Evolutionary conservation across 1,140 invertebrate genomes (phyloP).

Genomic region (Cardiocondyla obscurior): DNA sequence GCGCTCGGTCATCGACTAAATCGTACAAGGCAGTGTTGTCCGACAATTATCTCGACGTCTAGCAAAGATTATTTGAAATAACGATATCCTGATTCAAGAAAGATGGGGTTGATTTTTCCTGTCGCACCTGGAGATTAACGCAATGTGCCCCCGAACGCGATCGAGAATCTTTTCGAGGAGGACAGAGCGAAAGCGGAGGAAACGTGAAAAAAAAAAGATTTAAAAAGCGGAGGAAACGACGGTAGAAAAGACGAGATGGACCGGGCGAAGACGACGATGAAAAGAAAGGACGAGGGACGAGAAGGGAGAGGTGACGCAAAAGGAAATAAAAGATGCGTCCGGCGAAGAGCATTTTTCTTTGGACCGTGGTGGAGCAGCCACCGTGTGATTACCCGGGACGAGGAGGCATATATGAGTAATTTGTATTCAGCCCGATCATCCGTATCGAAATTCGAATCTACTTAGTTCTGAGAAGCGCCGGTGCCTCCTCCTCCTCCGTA

Average conservation of each 20-base stretch:
- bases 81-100: no score
- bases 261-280: constrained; percentile 14
- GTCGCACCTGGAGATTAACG: neutral
- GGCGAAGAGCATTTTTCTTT: constrained; percentile 79
- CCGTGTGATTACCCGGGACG: constrained; percentile 82
- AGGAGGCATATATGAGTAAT: constrained; percentile 84
- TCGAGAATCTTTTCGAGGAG: constrained; percentile 7
- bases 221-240: constrained; percentile 45
- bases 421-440: constrained; percentile 85
- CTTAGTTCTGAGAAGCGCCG: constrained; percentile 84
- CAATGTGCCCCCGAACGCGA: no score
- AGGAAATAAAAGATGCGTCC: constrained; percentile 65
- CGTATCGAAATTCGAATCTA: constrained; percentile 85
- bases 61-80: neutral
- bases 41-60: no score
- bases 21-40: no score
- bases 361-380: constrained; percentile 80
- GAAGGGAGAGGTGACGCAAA: no score
- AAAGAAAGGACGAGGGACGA: no score
- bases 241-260: constrained; percentile 31
- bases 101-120: no score
- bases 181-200: neutral
- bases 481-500: constrained; percentile 65
- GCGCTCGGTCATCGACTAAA: constrained; percentile 1
- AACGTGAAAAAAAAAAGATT: neutral